A percentile compares a stretch with the other conserved stretches of the same genome.
Conservation (phyloP, 2,888 invertebrate species). For the Leucophenga montana region DNA sequence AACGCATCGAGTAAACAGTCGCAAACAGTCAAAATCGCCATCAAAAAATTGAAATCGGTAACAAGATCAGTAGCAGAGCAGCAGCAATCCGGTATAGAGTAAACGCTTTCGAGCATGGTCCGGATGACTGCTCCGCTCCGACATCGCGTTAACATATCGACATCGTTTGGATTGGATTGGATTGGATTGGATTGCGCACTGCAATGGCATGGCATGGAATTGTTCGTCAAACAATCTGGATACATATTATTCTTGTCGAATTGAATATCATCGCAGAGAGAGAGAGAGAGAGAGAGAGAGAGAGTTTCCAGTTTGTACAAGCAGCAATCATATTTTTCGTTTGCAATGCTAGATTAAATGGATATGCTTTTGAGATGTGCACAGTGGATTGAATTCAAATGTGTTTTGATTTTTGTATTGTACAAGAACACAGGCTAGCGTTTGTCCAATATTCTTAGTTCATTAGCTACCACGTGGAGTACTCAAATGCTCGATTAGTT, state of each 20-base stretch:
- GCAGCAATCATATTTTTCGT: conserved; percentile 57
- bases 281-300: conserved; percentile 15
- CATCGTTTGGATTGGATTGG: not conserved
- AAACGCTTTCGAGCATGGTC: conserved; percentile 14
- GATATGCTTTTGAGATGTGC: not conserved
- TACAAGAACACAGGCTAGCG: too few species aligned
- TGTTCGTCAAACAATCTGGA: conserved; percentile 24
- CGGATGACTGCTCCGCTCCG: not conserved
- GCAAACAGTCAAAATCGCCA: conserved; percentile 65
- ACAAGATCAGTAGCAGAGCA: conserved; percentile 64
- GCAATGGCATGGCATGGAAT: not conserved
- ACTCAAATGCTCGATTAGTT: too few species aligned
- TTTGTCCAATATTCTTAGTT: too few species aligned
- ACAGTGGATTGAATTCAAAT: conserved; percentile 4
- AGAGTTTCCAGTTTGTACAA: conserved; percentile 34
- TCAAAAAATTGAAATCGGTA: conserved; percentile 67
- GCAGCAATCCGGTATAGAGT: conserved; percentile 34
- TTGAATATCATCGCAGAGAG: not conserved
- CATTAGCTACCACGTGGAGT: too few species aligned
- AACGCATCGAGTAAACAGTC: conserved; percentile 49
- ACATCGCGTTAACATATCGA: conserved; percentile 2
- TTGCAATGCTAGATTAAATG: conserved; percentile 36
- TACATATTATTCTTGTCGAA: conserved; percentile 42
- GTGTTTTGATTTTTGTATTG: too few species aligned
- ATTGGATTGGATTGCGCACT: not conserved